Conservation (phyloP, 2,888 invertebrate species). For the Acrobasis consociella region DNA sequence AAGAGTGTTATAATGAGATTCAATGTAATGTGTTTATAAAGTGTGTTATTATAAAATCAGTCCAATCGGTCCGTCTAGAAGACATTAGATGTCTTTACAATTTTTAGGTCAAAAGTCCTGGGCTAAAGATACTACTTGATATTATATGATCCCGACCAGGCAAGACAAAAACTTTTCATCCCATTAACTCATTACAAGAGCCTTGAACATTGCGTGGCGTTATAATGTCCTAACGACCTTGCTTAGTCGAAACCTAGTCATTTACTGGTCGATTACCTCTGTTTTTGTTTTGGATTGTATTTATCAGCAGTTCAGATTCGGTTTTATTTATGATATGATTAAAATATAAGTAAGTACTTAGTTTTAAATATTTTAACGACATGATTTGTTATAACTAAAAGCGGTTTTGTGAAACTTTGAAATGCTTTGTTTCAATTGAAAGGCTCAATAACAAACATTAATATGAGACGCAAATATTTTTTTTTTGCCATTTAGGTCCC, state of each 20-base stretch:
- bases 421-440: too few species aligned
- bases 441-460: too few species aligned
- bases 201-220: not conserved
- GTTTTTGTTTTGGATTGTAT: not conserved
- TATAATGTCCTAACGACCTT: not conserved
- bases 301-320: not conserved
- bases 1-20: too few species aligned
- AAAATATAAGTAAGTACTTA: not conserved
- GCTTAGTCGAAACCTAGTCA: not conserved
- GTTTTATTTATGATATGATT: not conserved
- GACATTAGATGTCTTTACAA: not conserved
- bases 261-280: not conserved
- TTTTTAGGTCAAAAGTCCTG: conserved; percentile 2
- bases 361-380: too few species aligned
- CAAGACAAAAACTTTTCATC: conserved; percentile 20
- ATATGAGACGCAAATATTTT: too few species aligned
- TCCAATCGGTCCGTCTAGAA: too few species aligned
- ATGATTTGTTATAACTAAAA: too few species aligned
- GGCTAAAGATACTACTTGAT: conserved; percentile 11
- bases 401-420: not conserved
- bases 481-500: too few species aligned
- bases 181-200: not conserved
- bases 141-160: conserved; percentile 15
- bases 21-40: too few species aligned
- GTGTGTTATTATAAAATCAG: too few species aligned